Evolutionary conservation across 30 jellyfish, hydroid and myxozoan genomes (phyloP).

Genomic region (Turritopsis dohrnii): DNA sequence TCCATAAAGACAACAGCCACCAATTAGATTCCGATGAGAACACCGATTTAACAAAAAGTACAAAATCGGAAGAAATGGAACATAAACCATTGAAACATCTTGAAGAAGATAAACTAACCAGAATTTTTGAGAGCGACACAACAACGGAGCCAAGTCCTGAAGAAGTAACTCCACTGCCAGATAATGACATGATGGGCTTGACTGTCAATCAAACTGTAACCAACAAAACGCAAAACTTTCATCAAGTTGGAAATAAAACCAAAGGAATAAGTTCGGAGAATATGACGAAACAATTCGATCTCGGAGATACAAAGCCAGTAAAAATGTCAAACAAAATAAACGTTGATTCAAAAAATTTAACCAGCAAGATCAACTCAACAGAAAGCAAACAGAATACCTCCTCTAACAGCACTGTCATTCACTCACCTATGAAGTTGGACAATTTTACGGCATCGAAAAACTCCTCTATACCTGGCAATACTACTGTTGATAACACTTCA

Average conservation of each 20-base stretch:
- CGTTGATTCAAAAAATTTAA: not conserved
- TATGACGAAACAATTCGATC: not conserved
- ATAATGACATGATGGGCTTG: not conserved
- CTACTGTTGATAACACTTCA: not conserved
- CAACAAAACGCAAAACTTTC: not conserved
- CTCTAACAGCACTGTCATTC: not conserved
- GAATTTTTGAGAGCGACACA: not conserved
- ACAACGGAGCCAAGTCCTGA: not conserved
- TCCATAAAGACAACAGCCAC: not conserved
- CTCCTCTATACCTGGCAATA: not conserved
- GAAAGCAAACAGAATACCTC: not conserved
- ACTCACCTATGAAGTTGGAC: not conserved
- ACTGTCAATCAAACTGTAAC: not conserved
- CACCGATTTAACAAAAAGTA: not conserved
- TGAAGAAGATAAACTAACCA: not conserved
- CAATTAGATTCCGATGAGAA: not conserved
- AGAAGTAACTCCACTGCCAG: not conserved
- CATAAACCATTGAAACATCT: not conserved
- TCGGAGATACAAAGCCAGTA: not conserved
- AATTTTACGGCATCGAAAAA: not conserved
- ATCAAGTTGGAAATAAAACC: not conserved
- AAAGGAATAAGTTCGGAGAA: not conserved
- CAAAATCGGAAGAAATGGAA: not conserved
- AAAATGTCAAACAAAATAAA: no score
- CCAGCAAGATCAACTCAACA: not conserved